These are phyloP conservation scores for Caenorhabditis afra DNA, from an alignment of 2,888 invertebrate species.

Conservation along the genomic window DNA sequence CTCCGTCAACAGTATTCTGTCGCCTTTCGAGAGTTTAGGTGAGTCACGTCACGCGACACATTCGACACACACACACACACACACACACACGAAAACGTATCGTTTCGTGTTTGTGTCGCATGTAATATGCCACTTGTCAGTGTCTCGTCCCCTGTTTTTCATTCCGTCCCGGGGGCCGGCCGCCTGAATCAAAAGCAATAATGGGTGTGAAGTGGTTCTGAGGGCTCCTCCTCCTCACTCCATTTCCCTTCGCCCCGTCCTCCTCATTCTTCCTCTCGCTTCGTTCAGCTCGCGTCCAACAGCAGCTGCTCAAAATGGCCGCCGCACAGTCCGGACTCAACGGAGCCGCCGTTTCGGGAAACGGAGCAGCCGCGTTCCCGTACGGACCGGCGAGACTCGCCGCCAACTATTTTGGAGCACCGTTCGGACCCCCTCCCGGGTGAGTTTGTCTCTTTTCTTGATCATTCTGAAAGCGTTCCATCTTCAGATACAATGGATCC, in stretches of 20 bases:
- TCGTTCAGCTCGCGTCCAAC: conserved; percentile 67
- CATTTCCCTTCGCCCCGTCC: conserved; percentile 1
- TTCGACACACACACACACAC: too few species aligned
- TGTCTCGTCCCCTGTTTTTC: conserved; percentile 11
- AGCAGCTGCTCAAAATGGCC: conserved; percentile 71
- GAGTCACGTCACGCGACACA: conserved; percentile 1
- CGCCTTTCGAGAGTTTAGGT: conserved; percentile 64
- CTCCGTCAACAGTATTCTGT: conserved; percentile 60
- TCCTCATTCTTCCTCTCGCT: conserved; percentile 7
- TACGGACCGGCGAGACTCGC: conserved; percentile 21
- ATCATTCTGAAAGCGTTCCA: not conserved
- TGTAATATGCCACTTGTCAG: not conserved
- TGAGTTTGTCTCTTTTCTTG: conserved; percentile 3
- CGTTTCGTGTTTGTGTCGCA: not conserved
- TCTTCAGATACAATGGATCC: conserved; percentile 51
- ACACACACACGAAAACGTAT: too few species aligned
- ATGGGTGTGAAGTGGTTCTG: conserved; percentile 51
- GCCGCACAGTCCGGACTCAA: conserved; percentile 53
- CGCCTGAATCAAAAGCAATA: conserved; percentile 53
- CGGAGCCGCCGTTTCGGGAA: not conserved
- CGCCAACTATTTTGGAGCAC: conserved; percentile 31
- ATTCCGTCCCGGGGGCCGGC: not conserved
- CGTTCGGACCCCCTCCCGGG: conserved; percentile 14
- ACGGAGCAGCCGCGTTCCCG: conserved; percentile 18
- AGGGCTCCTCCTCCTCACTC: conserved; percentile 39